phyloP scores from a whole-genome alignment of 2,888 invertebrate genomes.

The Tetheella fluctuosa region DNA sequence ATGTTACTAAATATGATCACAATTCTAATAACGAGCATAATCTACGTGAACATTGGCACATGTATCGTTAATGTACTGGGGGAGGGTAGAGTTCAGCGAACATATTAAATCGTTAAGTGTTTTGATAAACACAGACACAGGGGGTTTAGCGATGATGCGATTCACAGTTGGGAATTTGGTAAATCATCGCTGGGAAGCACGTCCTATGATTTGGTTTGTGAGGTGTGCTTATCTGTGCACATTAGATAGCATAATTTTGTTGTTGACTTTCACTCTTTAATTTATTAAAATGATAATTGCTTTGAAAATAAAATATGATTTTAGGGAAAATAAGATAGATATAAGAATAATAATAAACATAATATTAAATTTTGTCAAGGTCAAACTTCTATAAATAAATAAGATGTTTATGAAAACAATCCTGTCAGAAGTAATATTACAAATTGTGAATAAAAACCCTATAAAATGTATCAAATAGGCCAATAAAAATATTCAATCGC shows the following conservation, averaged over 20 bases:
- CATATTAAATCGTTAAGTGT: conserved; percentile 83
- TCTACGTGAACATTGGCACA: conserved; percentile 58
- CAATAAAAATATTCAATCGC: conserved; percentile 46
- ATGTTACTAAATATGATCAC: conserved; percentile 26
- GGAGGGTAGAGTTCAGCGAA: conserved; percentile 69
- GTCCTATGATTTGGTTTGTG: conserved; percentile 50
- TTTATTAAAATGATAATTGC: not conserved
- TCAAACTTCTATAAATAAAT: too few species aligned
- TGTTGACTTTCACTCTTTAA: not conserved
- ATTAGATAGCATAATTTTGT: conserved; percentile 16
- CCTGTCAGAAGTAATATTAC: not conserved
- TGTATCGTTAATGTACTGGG: conserved; percentile 54
- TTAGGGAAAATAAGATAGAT: too few species aligned
- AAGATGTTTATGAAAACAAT: not conserved
- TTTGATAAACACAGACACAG: conserved; percentile 81
- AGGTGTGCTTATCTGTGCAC: conserved; percentile 28
- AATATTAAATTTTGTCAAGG: too few species aligned
- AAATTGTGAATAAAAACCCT: conserved; percentile 11
- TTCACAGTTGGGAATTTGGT: conserved; percentile 69
- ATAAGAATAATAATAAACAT: too few species aligned
- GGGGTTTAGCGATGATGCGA: conserved; percentile 73
- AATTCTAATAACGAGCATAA: conserved; percentile 51
- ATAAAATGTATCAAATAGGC: conserved; percentile 35
- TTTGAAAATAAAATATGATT: not conserved
- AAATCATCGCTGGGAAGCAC: conserved; percentile 71